Evolutionary conservation across 2,888 invertebrate species (phyloP), one percentile per base, ranked within the genome.

Genomic region (Cremastinae sp.): DNA sequence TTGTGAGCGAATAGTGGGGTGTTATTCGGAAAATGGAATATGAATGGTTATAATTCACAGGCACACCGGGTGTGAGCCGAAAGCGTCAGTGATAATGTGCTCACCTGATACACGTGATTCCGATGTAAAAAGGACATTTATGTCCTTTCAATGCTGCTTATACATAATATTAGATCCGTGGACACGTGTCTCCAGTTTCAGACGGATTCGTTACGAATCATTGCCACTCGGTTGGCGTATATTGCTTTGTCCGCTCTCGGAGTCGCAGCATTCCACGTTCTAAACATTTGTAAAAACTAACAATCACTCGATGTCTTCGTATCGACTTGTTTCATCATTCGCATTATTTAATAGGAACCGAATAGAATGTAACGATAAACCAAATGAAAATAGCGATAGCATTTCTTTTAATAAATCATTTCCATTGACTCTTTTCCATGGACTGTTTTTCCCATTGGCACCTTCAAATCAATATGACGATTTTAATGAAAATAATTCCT

Each of bases 191-290:
- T 45, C 2, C 18, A 28, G 39, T 53, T 16, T 55, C 68, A 56
- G 68, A 41, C 56, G 62, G 56, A 74, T 74, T 74, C 74, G 62
- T 61, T 68, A 61, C 61, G 56, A 74, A 68, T 74, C 74, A 69
- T 61, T 68, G 55, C 61, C 28, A 55, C 59, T 65, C 14, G 4
- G 49, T 45, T 7, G 12, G 47, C 49, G 55, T 49, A 39, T 39
- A 37, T 35, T 28, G 55, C 47, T 14, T 47, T 59, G 61, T 61
- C 65, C 55, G 55, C 55, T 66, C 28, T 3, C 51, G 61, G 55
- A 70, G 75, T 75, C 66, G 56, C 56, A 37, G 41, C 14, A 66
- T 45, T 59, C 43, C n/a, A 22, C 49, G n/a, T 7, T 55, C 20
- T 20, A 47, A 12, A 59, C 61, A 56, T 56, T 45, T 56, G 39